These are phyloP conservation scores for Theodoxus fluviatilis DNA, from an alignment of 2,888 invertebrate genomes.

Conservation along the genomic window DNA sequence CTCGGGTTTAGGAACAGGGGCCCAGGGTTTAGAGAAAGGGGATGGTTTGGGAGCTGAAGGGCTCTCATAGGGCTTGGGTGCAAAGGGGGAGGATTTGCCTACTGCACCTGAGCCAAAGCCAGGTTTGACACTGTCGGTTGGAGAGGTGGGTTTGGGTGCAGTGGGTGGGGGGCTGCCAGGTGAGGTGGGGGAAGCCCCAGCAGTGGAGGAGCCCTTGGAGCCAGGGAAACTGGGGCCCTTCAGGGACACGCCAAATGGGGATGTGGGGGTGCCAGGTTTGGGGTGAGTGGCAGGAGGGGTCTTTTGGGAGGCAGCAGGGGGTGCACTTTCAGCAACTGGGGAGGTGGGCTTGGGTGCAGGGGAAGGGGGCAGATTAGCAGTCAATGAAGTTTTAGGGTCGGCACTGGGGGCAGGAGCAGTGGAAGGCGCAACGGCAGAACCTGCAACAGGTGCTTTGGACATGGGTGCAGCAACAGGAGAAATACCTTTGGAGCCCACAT, in stretches of 20 bases:
- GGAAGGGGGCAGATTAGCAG: constrained; percentile 12
- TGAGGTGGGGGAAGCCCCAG: too few species aligned
- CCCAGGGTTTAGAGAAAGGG: constrained; percentile 7
- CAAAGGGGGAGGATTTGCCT: too few species aligned
- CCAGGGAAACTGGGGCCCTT: not conserved
- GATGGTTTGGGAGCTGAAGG: too few species aligned
- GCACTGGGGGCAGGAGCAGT: constrained; percentile 20
- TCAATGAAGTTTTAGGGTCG: constrained; percentile 17
- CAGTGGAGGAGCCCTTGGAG: constrained; percentile 3
- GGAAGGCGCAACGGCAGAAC: constrained; percentile 14
- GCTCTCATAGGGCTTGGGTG: too few species aligned
- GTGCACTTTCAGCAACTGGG: constrained; percentile 19
- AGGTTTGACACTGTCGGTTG: too few species aligned
- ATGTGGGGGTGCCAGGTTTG: constrained; percentile 15
- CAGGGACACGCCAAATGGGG: not conserved
- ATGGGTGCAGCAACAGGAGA: constrained; percentile 17
- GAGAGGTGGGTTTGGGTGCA: constrained; percentile 9
- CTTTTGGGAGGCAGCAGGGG: constrained; percentile 16
- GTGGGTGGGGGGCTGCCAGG: constrained; percentile 1
- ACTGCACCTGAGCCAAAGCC: too few species aligned
- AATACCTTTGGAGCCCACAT: constrained; percentile 20
- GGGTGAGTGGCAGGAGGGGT: constrained; percentile 8
- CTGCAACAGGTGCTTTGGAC: not conserved
- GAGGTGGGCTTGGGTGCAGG: not conserved
- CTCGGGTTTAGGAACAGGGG: constrained; percentile 8